These are phyloP conservation scores for Amyelois transitella DNA, from an alignment of 1,140 invertebrate species.

Conservation along the genomic window DNA sequence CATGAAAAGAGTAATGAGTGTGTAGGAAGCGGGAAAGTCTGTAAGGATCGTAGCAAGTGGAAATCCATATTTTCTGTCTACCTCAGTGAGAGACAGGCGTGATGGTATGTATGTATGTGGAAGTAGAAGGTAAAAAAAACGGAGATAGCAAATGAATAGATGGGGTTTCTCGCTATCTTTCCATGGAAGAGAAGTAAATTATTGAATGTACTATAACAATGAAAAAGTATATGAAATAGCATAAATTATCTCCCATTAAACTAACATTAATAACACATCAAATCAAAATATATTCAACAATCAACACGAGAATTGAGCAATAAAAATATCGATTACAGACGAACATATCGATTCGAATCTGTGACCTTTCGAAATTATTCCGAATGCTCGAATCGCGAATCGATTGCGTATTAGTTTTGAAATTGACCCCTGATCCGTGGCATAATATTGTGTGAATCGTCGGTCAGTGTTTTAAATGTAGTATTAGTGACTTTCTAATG, in stretches of 20 bases:
- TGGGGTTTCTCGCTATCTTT: too few relatives aligned
- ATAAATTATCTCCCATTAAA: not conserved
- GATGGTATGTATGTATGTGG: too few relatives aligned
- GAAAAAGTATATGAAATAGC: not conserved
- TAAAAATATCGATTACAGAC: not conserved
- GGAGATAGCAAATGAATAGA: too few relatives aligned
- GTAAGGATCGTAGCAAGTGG: too few relatives aligned
- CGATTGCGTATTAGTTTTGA: not conserved
- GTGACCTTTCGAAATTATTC: not conserved
- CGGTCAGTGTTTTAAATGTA: not conserved
- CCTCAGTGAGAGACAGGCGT: too few relatives aligned
- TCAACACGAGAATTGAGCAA: not conserved
- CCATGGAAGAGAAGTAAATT: too few relatives aligned
- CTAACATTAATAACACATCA: too few relatives aligned
- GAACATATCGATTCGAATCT: not conserved
- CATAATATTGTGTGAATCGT: not conserved
- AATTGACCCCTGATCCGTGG: not conserved
- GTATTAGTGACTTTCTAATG: not conserved
- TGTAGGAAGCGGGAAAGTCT: too few relatives aligned
- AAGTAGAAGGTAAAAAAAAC: too few relatives aligned
- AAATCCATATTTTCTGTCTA: too few relatives aligned
- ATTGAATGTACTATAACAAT: too few relatives aligned
- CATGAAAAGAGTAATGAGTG: too few relatives aligned
- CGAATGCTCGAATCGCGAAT: not conserved
- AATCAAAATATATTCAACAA: not conserved